Evolutionary conservation across 2,113 vertebrate genomes (phyloP), one percentile per base, ranked within the genome.

Genomic region (Xiphorhynchus elegans): DNA sequence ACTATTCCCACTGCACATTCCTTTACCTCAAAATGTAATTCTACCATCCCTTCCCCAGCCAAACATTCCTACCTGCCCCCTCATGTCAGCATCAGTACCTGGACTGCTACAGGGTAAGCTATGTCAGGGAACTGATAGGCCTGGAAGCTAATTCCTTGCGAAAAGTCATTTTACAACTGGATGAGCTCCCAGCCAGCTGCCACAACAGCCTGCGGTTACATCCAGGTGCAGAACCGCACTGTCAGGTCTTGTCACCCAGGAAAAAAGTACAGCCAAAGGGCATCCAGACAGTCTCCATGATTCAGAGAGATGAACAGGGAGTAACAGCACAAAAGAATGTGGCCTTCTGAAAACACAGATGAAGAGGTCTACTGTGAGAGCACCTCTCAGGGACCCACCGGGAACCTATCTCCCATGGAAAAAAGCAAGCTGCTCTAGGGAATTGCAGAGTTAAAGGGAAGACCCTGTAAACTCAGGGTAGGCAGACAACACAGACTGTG

Each of bases 141-240:
- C 79, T 35, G 40, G 68, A 89, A 92, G 77, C 21, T 68, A 19
- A 60, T 84, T 95, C 87, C 39, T 92, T 60, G 14, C 12, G 59
- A 63, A 73, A 70, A 73, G 17, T 78, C 0, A 63, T 77, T 92
- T 89, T 74, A 52, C 73, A 84, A 47, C 56, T 56, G 80, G 73
- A 63, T 55, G 64, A 95, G 76, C 33, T 97, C 47, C 23, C 68
- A 69, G 6, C 33, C 86, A 96, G 91, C 95, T 90, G 83, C 72
- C 60, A 83, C 64, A 78, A 93, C 68, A 89, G 94, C 96, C 93
- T 56, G 56, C 9, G 0, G 89, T 87, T 93, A 95, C 39, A 44
- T 84, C 64, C 96, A 95, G 96, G 93, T 95, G 95, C 91, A 92
- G 56, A 90, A 90, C 79, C 1, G 7, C 60, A 52, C 52, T 63